A percentile compares a stretch with the other conserved stretches of the same genome.
phyloP scores from a whole-genome alignment of 2,797 vertebrate genomes.

The Parambassis ranga region DNA sequence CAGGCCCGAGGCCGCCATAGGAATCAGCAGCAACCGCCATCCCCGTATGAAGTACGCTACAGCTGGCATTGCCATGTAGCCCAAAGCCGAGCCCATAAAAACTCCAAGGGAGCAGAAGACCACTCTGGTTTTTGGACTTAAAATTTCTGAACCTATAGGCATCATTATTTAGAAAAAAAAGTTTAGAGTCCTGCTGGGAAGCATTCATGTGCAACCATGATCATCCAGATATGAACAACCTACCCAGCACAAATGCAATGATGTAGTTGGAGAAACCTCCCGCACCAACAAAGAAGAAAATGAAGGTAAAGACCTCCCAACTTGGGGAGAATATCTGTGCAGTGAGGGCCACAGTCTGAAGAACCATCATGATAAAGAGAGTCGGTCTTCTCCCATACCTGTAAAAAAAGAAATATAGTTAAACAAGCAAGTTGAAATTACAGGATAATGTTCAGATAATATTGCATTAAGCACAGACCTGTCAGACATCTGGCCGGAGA shows the following conservation, averaged over 20 bases:
- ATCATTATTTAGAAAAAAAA: not conserved
- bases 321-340: slow-evolving; percentile 87
- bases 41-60: slow-evolving; percentile 84
- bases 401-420: not conserved
- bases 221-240: too few species aligned
- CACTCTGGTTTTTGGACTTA: slow-evolving; percentile 81
- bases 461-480: slow-evolving; percentile 27
- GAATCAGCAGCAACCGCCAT: slow-evolving; percentile 83
- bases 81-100: slow-evolving; percentile 85
- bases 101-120: slow-evolving; percentile 86
- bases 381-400: slow-evolving; percentile 88
- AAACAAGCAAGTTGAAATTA: not conserved
- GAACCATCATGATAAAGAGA: slow-evolving; percentile 84
- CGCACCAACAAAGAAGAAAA: slow-evolving; percentile 85
- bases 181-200: not conserved
- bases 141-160: slow-evolving; percentile 84
- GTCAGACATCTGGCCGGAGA: slow-evolving; percentile 69
- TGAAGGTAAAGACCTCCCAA: slow-evolving; percentile 86
- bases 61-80: slow-evolving; percentile 86
- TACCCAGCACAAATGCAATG: slow-evolving; percentile 90
- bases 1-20: slow-evolving; percentile 78
- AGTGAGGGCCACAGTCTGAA: slow-evolving; percentile 85
- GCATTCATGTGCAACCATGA: too few species aligned
- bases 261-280: slow-evolving; percentile 89
- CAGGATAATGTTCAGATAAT: not conserved